Percentiles rank a stretch among this genome's conserved stretches.
These are phyloP conservation scores for Amphipoea lucens DNA, from an alignment of 2,888 invertebrate genomes.

Conservation along the genomic window DNA sequence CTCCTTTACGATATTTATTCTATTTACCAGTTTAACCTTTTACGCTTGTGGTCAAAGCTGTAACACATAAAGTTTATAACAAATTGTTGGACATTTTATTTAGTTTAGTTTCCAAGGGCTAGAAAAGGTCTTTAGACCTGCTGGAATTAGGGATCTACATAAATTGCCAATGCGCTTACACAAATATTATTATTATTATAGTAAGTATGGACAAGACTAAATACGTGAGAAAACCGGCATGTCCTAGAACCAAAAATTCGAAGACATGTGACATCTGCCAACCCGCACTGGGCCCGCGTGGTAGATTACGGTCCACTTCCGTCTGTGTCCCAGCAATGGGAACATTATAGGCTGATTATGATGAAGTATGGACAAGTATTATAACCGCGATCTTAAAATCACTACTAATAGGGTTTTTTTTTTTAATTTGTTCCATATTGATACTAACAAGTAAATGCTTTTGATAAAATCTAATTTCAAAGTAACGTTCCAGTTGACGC, in stretches of 20 bases:
- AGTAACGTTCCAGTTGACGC: background rate
- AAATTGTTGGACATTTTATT: constrained; percentile 40
- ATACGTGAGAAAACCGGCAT: too few species aligned
- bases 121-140: background rate
- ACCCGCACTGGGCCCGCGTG: too few species aligned
- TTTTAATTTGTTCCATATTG: background rate
- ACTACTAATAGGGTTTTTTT: background rate
- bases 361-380: background rate
- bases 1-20: constrained; percentile 29
- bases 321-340: too few species aligned
- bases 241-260: too few species aligned
- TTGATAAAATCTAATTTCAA: background rate
- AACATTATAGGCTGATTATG: too few species aligned
- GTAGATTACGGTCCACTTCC: too few species aligned
- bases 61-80: constrained; percentile 35
- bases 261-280: too few species aligned
- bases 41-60: constrained; percentile 38
- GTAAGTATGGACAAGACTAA: background rate
- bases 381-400: background rate
- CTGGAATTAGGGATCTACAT: background rate
- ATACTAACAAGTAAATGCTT: background rate
- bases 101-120: background rate
- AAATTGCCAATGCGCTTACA: background rate
- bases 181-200: background rate
- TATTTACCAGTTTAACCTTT: constrained; percentile 40